phyloP scores from a whole-genome alignment of 2,797 vertebrate genomes.

The Telmatherina bonti region DNA sequence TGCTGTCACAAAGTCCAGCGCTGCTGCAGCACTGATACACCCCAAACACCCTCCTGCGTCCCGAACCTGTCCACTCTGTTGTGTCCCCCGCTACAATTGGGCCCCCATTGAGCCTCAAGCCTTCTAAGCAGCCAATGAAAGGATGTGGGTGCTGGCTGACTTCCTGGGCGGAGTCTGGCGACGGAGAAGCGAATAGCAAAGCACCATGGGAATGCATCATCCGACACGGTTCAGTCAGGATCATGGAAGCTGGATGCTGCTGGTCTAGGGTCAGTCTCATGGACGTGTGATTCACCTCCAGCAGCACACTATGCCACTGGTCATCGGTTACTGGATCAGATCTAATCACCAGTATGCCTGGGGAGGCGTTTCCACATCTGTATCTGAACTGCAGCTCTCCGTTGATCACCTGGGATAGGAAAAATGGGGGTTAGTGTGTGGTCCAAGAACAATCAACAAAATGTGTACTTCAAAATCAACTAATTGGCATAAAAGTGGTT shows the following conservation, averaged over 20 bases:
- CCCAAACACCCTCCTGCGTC: conserved; percentile 82
- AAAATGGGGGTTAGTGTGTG: no score
- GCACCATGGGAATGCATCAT: conserved; percentile 73
- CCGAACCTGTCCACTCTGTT: conserved; percentile 58
- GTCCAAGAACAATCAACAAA: no score
- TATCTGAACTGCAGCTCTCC: conserved; percentile 86
- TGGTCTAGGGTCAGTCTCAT: conserved; percentile 85
- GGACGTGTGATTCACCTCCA: conserved; percentile 84
- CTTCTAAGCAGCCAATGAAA: conserved; percentile 90
- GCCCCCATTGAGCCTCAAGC: conserved; percentile 84
- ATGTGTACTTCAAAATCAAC: no score
- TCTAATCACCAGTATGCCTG: conserved; percentile 72
- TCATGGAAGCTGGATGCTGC: conserved; percentile 58
- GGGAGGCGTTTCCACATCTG: conserved; percentile 78
- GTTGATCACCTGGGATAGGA: conserved; percentile 81
- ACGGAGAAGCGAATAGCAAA: conserved; percentile 83
- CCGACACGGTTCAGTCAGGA: conserved; percentile 79
- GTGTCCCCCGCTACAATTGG: conserved; percentile 69
- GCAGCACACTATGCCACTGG: conserved; percentile 86
- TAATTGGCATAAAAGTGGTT: no score
- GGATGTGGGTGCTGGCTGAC: conserved; percentile 40
- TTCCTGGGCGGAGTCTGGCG: conserved; percentile 23
- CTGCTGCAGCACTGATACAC: conserved; percentile 87
- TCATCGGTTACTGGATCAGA: conserved; percentile 81
- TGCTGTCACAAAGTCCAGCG: conserved; percentile 76